Evolutionary conservation across 2,888 invertebrate species (phyloP), one percentile per base, ranked within the genome.

Genomic region (Diaperis boleti): DNA sequence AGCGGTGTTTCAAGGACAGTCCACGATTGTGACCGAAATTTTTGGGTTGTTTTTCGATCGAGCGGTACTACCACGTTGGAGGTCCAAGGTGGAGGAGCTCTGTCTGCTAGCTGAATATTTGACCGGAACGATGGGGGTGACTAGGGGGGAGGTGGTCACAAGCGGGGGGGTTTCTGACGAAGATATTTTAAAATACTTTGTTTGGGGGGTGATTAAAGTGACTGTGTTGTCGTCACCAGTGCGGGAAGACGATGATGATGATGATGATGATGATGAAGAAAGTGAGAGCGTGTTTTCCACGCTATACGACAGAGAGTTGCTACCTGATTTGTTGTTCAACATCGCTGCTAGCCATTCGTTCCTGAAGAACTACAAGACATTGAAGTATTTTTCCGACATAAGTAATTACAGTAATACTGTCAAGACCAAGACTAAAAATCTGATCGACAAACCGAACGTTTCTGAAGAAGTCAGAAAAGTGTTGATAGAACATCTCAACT

Each of bases 291-390:
- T 73, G 59, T 60, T 67, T 17, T 68, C 63, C 56, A 69, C 69
- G 39, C 78, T 70, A 35, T 72, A 79, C 22, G 68, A 78, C 33
- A 73, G 76, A 55, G 71, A 78, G 26, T 69, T 79, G 62, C 61
- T 82, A 49, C 65, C 75, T 6, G 74, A 78, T 60, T 64, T 83
- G 22, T 67, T 83, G 22, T 76, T 82, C 64, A 78, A 78, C 59
- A 69, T 80, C 26, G 72, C 79, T 31, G 56, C 82, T 4, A 76
- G 79, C 10, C 70, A 79, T 45, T 74, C 78, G 52, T 81, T 83
- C 63, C 68, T 74, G 7, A 69, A 74, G 31, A 76, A 83, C 70
- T 84, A 82, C 72, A 81, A 79, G 76, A 82, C 79, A 59, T 82
- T 83, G 13, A 13, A 18, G 7, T 39, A 14, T 2, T 18, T 33